phyloP scores from a whole-genome alignment of 2,888 invertebrate species.

The Drosophila heteroneura region DNA sequence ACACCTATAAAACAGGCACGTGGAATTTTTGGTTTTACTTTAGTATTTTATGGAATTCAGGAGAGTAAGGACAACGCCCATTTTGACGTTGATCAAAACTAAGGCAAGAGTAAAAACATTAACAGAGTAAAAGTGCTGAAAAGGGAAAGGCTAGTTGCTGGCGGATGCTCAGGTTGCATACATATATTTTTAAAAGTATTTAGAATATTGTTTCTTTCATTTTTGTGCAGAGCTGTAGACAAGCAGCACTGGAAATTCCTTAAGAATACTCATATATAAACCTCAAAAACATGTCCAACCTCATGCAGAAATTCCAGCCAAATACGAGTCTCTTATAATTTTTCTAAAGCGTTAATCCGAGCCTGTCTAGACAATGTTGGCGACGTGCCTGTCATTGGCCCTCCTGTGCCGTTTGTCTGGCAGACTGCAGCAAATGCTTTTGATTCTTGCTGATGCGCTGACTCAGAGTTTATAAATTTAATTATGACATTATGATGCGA shows the following conservation, averaged over 20 bases:
- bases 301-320: constrained; percentile 3
- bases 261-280: constrained; percentile 3
- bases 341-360: constrained; percentile 39
- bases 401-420: not conserved
- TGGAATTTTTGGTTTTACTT: not conserved
- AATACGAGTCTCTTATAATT: constrained; percentile 12
- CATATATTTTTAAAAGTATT: not conserved
- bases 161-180: not conserved
- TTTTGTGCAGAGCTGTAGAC: too few species aligned
- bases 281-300: not conserved
- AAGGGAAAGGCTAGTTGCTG: not conserved
- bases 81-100: not conserved
- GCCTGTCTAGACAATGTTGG: constrained; percentile 65
- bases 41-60: not conserved
- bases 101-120: not conserved
- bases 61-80: not conserved
- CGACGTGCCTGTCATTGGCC: constrained; percentile 36
- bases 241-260: not conserved
- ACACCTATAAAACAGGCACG: not conserved
- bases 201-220: not conserved
- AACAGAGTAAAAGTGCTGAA: not conserved
- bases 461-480: constrained; percentile 75
- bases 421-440: constrained; percentile 8
- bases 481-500: constrained; percentile 80
- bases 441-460: constrained; percentile 40